Evolutionary conservation across 1,140 invertebrate species (phyloP).

Genomic region (Cylas formicarius): DNA sequence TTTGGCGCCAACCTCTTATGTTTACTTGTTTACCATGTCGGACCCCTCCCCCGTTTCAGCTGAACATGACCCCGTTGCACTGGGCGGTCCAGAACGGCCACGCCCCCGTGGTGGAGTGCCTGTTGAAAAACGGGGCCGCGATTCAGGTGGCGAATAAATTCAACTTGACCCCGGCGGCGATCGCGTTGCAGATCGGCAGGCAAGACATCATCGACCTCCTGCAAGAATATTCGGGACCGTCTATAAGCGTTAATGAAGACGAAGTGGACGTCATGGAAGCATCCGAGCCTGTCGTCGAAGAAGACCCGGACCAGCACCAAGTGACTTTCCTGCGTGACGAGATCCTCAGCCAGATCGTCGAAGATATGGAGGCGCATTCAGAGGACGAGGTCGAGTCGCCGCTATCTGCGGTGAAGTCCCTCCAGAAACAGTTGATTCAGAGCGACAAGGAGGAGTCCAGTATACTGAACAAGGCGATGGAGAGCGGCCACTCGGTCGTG

Average conservation of each 20-base stretch:
- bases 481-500: slow-evolving; percentile 70
- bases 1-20: too few species aligned
- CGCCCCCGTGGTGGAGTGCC: slow-evolving; percentile 56
- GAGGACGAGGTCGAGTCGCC: slow-evolving; percentile 37
- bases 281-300: slow-evolving; percentile 4
- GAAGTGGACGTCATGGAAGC: background rate
- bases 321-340: slow-evolving; percentile 11
- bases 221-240: too few species aligned
- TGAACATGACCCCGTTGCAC: slow-evolving; percentile 90
- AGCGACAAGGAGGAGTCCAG: slow-evolving; percentile 63
- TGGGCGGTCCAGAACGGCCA: slow-evolving; percentile 89
- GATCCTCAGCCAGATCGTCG: slow-evolving; percentile 13
- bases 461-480: slow-evolving; percentile 67
- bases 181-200: slow-evolving; percentile 60
- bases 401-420: slow-evolving; percentile 44
- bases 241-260: background rate
- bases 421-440: slow-evolving; percentile 73
- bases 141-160: slow-evolving; percentile 69
- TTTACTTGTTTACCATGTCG: slow-evolving; percentile 10
- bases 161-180: slow-evolving; percentile 70
- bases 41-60: slow-evolving; percentile 45
- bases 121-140: slow-evolving; percentile 69
- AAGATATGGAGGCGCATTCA: slow-evolving; percentile 13
- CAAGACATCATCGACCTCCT: slow-evolving; percentile 57
- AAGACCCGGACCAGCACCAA: background rate